Evolutionary conservation across 2,797 vertebrate species (phyloP), one percentile per base, ranked within the genome.

Genomic region (Urophycis tenuis): DNA sequence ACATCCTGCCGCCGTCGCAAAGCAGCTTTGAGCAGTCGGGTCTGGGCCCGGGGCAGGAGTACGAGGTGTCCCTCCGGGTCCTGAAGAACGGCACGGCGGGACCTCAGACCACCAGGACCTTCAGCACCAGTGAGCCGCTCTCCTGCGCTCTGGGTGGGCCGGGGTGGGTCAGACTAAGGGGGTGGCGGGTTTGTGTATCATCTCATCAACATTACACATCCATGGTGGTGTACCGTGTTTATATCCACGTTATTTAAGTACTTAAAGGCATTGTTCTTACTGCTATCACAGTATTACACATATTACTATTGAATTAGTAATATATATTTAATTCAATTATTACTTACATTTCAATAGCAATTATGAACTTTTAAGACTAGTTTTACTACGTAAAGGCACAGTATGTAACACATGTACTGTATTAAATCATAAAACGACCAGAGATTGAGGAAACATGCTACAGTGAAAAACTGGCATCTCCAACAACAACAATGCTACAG

Each of bases 21-120:
- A 96, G 91, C 72, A 90, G 91, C 0, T 97, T 95, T 34, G 45
- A 89, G 74, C 97, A 99, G 86, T 91, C 93, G 0, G 97, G 97
- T 8, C 93, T 99, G 0, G 95, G 94, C 34, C 96, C 96, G 0
- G 96, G 97, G 35, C 95, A 98, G 15, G 94, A 96, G 45, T 99
- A 99, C 41, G 94, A 98, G 41, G 96, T 99, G 64, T 95, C 95
- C 15, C 82, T 99, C 76, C 94, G 92, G 35, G 83, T 95, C 0
- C 83, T 99, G 81, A 98, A 97, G 85, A 98, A 99, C 89, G 94
- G 95, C 67, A 96, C 94, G 70, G 93, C 89, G 79, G 96, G 97
- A 78, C 96, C 95, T 1, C 90, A 93, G 30, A 83, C 93, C 0
- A 94, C 91, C 49, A 91, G 77, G 79, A 92, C 88, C 45, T 90